Evolutionary conservation across 2,888 invertebrate species (phyloP).

Genomic region (Drosophila rubida): DNA sequence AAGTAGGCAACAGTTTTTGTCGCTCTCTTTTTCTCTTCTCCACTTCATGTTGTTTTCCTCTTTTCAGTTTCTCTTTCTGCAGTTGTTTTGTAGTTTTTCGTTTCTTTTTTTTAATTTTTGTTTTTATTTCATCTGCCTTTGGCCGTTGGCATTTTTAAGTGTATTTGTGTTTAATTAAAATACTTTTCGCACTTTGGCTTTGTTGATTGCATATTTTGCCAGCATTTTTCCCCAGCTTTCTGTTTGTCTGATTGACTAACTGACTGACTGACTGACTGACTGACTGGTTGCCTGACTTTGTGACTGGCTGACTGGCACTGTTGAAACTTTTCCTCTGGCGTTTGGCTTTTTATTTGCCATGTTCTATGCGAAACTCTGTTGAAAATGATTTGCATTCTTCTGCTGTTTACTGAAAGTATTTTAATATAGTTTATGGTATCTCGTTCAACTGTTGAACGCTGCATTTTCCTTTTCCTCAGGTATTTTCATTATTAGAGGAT

Average conservation of each 20-base stretch:
- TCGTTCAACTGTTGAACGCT: conserved; percentile 20
- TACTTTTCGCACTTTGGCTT: conserved; percentile 61
- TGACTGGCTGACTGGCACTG: conserved; percentile 25
- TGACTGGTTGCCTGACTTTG: conserved; percentile 38
- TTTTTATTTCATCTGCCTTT: conserved; percentile 13
- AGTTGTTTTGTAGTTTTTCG: too few species aligned
- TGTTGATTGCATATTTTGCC: conserved; percentile 51
- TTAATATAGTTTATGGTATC: conserved; percentile 56
- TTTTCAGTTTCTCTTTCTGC: background rate
- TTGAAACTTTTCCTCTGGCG: conserved; percentile 36
- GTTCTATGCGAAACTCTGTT: conserved; percentile 23
- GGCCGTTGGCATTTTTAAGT: conserved; percentile 44
- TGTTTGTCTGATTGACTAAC: conserved; percentile 41
- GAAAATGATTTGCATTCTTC: conserved; percentile 57
- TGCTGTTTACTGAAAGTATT: conserved; percentile 48
- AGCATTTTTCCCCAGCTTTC: conserved; percentile 22
- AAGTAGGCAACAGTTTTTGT: conserved; percentile 41
- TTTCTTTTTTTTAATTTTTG: background rate
- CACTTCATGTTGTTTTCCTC: background rate
- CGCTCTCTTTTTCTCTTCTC: background rate
- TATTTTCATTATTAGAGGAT: conserved; percentile 40
- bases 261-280: conserved; percentile 35
- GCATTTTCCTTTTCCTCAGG: conserved; percentile 1
- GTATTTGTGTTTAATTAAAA: conserved; percentile 76
- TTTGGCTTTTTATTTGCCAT: conserved; percentile 14